phyloP scores from a whole-genome alignment of 2,888 invertebrate species.

The Heliconius ethilla region DNA sequence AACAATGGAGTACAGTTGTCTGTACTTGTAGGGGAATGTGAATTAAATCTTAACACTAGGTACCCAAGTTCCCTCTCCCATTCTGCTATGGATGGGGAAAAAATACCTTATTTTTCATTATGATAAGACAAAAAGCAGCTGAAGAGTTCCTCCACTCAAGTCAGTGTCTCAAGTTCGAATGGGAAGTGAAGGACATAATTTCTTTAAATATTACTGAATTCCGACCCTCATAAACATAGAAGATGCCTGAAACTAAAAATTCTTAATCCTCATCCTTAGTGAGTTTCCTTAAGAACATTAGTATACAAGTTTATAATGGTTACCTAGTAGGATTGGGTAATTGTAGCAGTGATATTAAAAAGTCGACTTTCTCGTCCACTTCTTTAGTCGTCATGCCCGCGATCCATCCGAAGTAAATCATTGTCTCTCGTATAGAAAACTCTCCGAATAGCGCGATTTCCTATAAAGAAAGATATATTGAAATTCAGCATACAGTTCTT shows the following conservation, averaged over 20 bases:
- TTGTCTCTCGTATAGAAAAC: constrained; percentile 90
- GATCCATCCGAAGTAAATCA: constrained; percentile 92
- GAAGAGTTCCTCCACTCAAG: neutral
- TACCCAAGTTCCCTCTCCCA: too few species aligned
- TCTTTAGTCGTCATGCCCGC: constrained; percentile 87
- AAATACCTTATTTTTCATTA: neutral
- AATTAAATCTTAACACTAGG: too few species aligned
- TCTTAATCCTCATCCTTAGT: too few species aligned
- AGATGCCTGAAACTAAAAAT: too few species aligned
- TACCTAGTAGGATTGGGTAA: constrained; percentile 77
- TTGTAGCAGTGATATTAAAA: constrained; percentile 85
- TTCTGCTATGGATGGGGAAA: too few species aligned
- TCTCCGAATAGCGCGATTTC: constrained; percentile 89
- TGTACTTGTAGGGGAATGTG: too few species aligned
- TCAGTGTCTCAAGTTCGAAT: neutral
- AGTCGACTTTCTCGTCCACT: constrained; percentile 87
- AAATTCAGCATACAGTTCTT: too few species aligned
- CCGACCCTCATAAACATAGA: neutral
- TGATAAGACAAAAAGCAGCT: neutral
- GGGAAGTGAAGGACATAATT: neutral
- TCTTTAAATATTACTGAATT: neutral
- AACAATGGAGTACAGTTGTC: too few species aligned
- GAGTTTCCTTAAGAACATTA: too few species aligned
- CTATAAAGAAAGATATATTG: constrained; percentile 48
- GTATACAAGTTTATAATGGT: constrained; percentile 24